Base-by-base conservation (phyloP, 2,113 vertebrate genomes). In the Brienomyrus longianalis region DNA sequence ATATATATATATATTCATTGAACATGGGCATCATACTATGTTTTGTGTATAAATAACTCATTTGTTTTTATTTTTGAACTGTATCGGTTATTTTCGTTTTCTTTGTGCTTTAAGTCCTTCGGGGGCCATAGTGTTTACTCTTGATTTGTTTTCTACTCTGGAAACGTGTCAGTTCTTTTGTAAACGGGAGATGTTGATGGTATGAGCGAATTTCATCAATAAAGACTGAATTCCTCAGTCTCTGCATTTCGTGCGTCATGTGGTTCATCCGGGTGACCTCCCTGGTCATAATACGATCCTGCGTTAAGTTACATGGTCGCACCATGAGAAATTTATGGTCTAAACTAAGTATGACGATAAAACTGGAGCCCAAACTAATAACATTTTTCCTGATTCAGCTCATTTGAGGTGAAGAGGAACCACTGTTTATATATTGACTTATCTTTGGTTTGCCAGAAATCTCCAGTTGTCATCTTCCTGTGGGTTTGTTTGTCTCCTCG, bases 131-230 rank as follows among this genome's bases (percentile, higher is more conserved):
- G 95, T 94, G 95, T 92, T 93, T 93, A 92, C 91, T 93, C 94
- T 93, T 95, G 95, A 95, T 96, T 93, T 95, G 96, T 80, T 80
- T 80, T 80, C 94, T 94, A 93, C 90, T 88, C 89, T 50, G 93
- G 93, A 94, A 89, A 94, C 92, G 92, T 96, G 94, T 94, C 80
- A 90, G 94, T 94, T 96, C 90, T 96, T 96, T 96, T 96, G 93
- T 96, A 96, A 96, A 91, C 91, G 94, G 93, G 91, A 95, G 94
- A 94, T 93, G 93, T 93, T 94, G 94, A 95, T 93, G 92, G 92
- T 94, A 93, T 93, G 92, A 94, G 94, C 94, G 94, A 94, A 95
- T 93, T 94, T 95, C 93, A 93, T 95, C 94, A 94, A 95, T 95
- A 96, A 94, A 96, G 94, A 92, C 93, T 88, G 93, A 88, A 88